phyloP scores from a whole-genome alignment of 1,140 invertebrate genomes.

The Eriosoma lanigerum region DNA sequence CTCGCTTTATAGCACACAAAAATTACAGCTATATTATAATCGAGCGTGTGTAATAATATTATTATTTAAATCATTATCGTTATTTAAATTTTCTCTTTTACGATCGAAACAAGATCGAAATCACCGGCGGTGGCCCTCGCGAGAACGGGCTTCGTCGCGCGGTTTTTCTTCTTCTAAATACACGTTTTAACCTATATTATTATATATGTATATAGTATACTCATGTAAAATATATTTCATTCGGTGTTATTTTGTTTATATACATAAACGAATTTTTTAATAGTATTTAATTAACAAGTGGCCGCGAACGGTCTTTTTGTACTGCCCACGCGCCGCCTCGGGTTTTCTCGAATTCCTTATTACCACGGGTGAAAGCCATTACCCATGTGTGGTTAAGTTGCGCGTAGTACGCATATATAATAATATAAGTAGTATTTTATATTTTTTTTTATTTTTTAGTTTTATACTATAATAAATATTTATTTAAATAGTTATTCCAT shows the following conservation, averaged over 20 bases:
- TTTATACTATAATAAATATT: too few relatives aligned
- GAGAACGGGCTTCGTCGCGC: not conserved
- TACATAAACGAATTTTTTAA: conserved; percentile 13
- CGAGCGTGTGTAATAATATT: too few relatives aligned
- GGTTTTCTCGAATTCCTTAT: conserved; percentile 24
- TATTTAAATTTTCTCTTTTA: conserved; percentile 17
- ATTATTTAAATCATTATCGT: not conserved
- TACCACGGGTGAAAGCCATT: conserved; percentile 28
- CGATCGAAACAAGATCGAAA: conserved; percentile 27
- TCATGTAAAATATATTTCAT: too few relatives aligned
- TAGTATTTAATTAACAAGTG: conserved; percentile 50
- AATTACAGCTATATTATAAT: not conserved
- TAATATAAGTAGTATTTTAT: too few relatives aligned
- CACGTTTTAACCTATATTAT: too few relatives aligned
- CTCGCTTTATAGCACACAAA: not conserved
- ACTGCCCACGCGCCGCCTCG: conserved; percentile 41
- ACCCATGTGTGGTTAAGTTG: not conserved
- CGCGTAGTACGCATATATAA: not conserved
- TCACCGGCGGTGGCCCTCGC: conserved; percentile 11
- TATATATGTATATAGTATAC: too few relatives aligned
- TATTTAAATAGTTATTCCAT: too few relatives aligned
- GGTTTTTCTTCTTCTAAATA: not conserved
- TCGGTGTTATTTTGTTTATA: too few relatives aligned
- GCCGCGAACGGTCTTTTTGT: conserved; percentile 45
- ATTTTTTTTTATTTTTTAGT: too few relatives aligned